These are phyloP conservation scores for Eristalis arbustorum DNA, from an alignment of 2,888 invertebrate species.

Conservation along the genomic window DNA sequence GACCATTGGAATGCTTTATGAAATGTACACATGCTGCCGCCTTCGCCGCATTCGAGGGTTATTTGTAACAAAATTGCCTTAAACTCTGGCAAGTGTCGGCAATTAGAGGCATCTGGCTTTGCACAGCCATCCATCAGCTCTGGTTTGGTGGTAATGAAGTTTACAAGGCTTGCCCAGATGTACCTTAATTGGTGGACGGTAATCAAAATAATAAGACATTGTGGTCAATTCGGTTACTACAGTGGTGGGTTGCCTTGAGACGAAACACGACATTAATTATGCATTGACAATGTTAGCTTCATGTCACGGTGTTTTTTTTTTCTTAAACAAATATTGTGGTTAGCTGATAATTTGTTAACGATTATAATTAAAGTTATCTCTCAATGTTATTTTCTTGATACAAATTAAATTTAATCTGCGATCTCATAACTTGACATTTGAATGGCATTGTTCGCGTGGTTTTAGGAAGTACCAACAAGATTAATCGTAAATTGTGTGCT, in stretches of 20 bases:
- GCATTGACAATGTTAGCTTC: conserved; percentile 17
- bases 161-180: conserved; percentile 10
- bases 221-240: conserved; percentile 21
- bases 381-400: not conserved
- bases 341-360: not conserved
- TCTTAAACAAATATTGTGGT: conserved; percentile 4
- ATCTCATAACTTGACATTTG: conserved; percentile 4
- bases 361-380: not conserved
- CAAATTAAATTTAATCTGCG: conserved; percentile 14
- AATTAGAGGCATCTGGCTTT: conserved; percentile 26
- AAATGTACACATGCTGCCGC: conserved; percentile 1
- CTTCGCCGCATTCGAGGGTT: conserved; percentile 17
- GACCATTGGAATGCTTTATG: conserved; percentile 23
- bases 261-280: conserved; percentile 48
- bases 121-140: conserved; percentile 1
- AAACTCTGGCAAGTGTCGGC: conserved; percentile 20
- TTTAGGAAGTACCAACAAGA: not conserved
- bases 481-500: not conserved
- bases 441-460: not conserved
- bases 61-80: conserved; percentile 26
- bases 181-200: conserved; percentile 7
- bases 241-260: conserved; percentile 28
- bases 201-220: conserved; percentile 1
- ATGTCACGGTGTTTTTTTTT: conserved; percentile 12
- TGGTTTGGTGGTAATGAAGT: conserved; percentile 1